Evolutionary conservation across 2,888 invertebrate genomes (phyloP), one percentile per base, ranked within the genome.

Genomic region (Acanthacorydalis orientalis): DNA sequence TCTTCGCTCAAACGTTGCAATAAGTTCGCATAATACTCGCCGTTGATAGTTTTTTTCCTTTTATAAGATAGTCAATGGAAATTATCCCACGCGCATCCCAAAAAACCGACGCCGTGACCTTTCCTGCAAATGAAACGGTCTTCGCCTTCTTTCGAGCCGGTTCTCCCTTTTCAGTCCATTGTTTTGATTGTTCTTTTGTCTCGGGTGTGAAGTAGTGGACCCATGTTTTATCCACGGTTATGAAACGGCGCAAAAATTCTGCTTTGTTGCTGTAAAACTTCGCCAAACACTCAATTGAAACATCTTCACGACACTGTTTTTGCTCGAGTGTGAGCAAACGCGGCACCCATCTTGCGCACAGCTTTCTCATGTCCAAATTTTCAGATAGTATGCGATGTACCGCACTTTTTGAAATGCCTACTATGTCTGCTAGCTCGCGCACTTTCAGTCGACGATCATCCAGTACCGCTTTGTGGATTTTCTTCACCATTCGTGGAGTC

Each of bases 221-320:
- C 57, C 57, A 58, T 43, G 56, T 59, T 15, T 62, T 55, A 56
- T 60, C 56, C 14, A 55, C 53, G 51, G 54, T 58, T 41, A 59
- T 47, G 43, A 56, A 53, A 48, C 56, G 53, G 50, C 52, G 53
- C 51, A 54, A 51, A 56, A 57, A 56, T 47, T 60, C 53, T 16
- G 43, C 44, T 48, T 47, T 48, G 53, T 55, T 52, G 44, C 44
- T 38, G 38, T 41, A n/a, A 51, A 51, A 51, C 47, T 32, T 48
- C 43, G 49, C 44, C 34, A 50, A 48, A 49, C 47, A 46, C 39
- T 46, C 41, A 41, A 48, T 37, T 38, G 48, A 51, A 49, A 48
- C 43, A 48, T 51, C 44, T 39, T 43, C 31, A 46, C 47, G 51
- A 47, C 43, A 42, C 32, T 48, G 52, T 48, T 52, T 50, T 41